Conservation (phyloP, 2,797 vertebrate species). For the Leptatherina wallacei region DNA sequence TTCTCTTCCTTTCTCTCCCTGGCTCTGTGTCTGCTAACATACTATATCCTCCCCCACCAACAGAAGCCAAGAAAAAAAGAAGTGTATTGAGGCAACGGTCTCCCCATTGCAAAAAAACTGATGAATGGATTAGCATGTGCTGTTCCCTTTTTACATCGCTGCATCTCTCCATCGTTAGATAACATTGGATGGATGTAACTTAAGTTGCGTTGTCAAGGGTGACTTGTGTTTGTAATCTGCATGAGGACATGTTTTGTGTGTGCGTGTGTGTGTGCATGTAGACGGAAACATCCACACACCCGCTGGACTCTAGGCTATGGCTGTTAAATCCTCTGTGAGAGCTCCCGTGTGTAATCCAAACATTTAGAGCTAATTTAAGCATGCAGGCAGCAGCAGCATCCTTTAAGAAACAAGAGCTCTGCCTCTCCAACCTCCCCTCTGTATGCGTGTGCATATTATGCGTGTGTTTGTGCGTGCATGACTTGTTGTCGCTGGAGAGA, state of each 20-base stretch:
- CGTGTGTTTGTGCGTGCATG: conserved; percentile 55
- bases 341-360: conserved; percentile 86
- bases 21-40: conserved; percentile 63
- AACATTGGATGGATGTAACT: conserved; percentile 21
- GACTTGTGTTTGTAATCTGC: conserved; percentile 56
- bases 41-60: conserved; percentile 65
- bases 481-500: conserved; percentile 78
- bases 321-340: conserved; percentile 83
- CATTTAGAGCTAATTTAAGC: conserved; percentile 88
- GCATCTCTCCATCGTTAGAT: conserved; percentile 25
- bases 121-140: conserved; percentile 53
- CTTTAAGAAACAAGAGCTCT: conserved; percentile 82
- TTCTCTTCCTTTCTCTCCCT: conserved; percentile 63
- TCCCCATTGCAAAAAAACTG: conserved; percentile 33
- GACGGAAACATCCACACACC: conserved; percentile 79
- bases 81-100: conserved; percentile 48
- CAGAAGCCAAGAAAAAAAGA: conserved; percentile 60
- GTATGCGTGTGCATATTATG: conserved; percentile 22
- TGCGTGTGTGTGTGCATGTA: conserved; percentile 33
- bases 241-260: conserved; percentile 26
- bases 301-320: conserved; percentile 75
- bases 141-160: conserved; percentile 32
- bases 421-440: conserved; percentile 43
- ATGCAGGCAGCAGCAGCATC: conserved; percentile 81
- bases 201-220: conserved; percentile 31